Evolutionary conservation across 1,140 invertebrate species (phyloP), one percentile per base, ranked within the genome.

Genomic region (Zaprionus tsacasi): DNA sequence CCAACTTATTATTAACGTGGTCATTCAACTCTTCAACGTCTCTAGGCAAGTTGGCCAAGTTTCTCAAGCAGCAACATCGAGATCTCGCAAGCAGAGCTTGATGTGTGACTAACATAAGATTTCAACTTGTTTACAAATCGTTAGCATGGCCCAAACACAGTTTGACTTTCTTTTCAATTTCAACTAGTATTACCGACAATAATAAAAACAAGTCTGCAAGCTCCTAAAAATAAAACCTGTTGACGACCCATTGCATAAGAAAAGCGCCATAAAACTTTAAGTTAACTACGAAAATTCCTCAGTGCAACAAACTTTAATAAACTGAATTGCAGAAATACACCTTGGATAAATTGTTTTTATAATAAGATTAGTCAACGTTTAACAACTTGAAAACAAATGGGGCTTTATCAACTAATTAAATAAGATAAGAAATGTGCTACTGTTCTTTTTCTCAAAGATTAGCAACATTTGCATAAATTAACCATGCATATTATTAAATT

Each of bases 131-230:
- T 88, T 78, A 82, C 81, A 79, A 78, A 72, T 78, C 59, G 78
- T 66, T 81, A 60, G 60, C 60, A 56, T 64, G 65, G 59, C 66
- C 57, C 59, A 35, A 76, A 72, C 56, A 75, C 55, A 65, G 61
- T 64, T 54, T 48, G 48, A 87, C 82, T 87, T 87, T 87, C 82
- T 87, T 87, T 88, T 87, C 72, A 88, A 80, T 88, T 88, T 80
- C 13, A 88, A 83, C 80, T 82, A 72, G 83, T 82, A 79, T 77
- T 30, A 60, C 48, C 30, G 6, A 50, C 45, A 7, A 10, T 12
- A 25, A 11, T 50, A 50, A 25, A 50, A 50, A 50, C 21, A 21
- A 30, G 15, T n/a, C 52, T 64, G 43, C 43, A 65, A 45, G 45
- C 45, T 21, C 36, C 12, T 59, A 2, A 15, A 63, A 70, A 52